A percentile compares a stretch with the other conserved stretches of the same genome.
phyloP scores from a whole-genome alignment of 2,888 invertebrate genomes.

The Escarpia spicata region DNA sequence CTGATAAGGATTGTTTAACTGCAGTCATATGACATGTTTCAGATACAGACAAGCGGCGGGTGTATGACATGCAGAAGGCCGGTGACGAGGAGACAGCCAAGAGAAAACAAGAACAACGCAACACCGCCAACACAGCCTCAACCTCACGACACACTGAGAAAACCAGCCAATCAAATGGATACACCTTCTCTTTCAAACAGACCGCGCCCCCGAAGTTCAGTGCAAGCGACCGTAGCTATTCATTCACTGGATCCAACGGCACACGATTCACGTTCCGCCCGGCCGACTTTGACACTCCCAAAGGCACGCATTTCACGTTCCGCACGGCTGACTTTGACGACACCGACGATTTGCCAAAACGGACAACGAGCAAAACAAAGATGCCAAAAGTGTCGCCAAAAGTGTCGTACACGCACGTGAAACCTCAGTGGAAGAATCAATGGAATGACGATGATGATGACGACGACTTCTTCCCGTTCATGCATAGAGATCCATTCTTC shows the following conservation, averaged over 20 bases:
- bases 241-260: neutral
- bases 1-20: too few relatives aligned
- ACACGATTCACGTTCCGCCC: constrained; percentile 20
- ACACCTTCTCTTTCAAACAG: neutral
- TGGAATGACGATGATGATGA: constrained; percentile 17
- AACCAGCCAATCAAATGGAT: neutral
- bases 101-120: neutral
- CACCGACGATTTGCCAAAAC: constrained; percentile 8
- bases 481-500: neutral
- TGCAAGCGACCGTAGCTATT: neutral
- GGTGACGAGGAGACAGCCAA: constrained; percentile 27
- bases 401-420: neutral
- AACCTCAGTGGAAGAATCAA: constrained; percentile 23
- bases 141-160: neutral
- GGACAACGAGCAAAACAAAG: neutral
- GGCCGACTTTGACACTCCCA: neutral
- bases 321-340: constrained; percentile 24
- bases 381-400: neutral
- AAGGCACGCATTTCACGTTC: constrained; percentile 26
- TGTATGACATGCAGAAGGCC: constrained; percentile 34
- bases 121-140: neutral
- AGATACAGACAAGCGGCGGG: constrained; percentile 32
- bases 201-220: neutral
- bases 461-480: neutral
- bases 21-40: neutral